A percentile compares a stretch with the other conserved stretches of the same genome.
Evolutionary conservation across 1,140 invertebrate species (phyloP).

Genomic region (Zaprionus ornatus): DNA sequence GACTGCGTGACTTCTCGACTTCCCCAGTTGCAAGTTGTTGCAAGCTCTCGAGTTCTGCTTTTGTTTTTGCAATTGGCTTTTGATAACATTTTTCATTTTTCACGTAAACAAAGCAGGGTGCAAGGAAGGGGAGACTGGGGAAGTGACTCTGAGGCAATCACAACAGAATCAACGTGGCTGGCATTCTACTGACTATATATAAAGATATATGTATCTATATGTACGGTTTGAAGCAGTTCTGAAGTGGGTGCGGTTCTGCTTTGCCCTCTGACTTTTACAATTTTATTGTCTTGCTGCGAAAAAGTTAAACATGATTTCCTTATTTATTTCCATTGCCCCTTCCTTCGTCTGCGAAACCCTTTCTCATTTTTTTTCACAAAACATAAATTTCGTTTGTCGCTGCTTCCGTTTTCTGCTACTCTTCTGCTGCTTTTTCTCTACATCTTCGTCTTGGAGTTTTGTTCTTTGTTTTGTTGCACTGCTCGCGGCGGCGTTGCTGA

Average conservation of each 20-base stretch:
- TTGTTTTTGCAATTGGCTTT: conserved; percentile 28
- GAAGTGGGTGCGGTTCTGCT: conserved; percentile 6
- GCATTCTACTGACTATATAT: conserved; percentile 44
- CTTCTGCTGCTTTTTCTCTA: neutral
- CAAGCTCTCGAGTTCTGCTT: conserved; percentile 16
- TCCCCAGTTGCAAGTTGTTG: neutral
- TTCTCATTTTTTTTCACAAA: conserved; percentile 42
- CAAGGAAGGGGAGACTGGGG: neutral
- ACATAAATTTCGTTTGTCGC: conserved; percentile 72
- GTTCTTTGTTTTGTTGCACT: conserved; percentile 31
- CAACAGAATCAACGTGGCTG: conserved; percentile 42
- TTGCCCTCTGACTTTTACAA: conserved; percentile 37
- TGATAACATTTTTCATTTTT: conserved; percentile 28
- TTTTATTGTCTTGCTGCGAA: conserved; percentile 57
- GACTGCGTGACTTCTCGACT: conserved; percentile 1
- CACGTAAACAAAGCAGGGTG: conserved; percentile 14
- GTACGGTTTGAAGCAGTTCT: neutral
- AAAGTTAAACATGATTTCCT: conserved; percentile 76
- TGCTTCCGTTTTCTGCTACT: conserved; percentile 34
- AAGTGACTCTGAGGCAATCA: conserved; percentile 32
- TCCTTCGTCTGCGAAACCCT: conserved; percentile 38
- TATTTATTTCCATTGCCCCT: conserved; percentile 63
- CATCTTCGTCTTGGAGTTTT: neutral
- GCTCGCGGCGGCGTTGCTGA: conserved; percentile 3
- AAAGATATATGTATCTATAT: neutral